Evolutionary conservation across 2,113 vertebrate genomes (phyloP).

Genomic region (Tupaia chinensis): DNA sequence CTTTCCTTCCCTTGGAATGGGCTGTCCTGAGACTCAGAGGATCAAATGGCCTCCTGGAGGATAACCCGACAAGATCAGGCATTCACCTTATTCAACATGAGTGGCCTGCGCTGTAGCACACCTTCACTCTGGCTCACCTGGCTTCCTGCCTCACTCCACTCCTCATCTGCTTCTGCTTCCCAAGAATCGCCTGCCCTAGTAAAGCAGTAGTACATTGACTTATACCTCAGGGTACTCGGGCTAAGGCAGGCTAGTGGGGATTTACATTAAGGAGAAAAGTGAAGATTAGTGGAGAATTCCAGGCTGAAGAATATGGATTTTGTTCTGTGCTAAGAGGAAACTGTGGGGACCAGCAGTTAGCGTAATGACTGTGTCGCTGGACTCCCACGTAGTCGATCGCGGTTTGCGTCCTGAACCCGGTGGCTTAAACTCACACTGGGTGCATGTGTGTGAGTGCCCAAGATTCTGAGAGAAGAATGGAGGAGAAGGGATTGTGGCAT

Average conservation of each 20-base stretch:
- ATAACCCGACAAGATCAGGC: neutral
- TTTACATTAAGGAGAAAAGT: neutral
- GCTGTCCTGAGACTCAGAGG: neutral
- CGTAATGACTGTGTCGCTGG: no score
- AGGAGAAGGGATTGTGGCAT: no score
- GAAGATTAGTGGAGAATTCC: neutral
- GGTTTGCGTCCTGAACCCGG: no score
- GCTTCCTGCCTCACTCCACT: neutral
- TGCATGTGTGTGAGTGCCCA: no score
- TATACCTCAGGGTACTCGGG: neutral
- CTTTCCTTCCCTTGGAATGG: rapidly evolving
- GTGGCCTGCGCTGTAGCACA: neutral
- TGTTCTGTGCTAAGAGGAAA: neutral
- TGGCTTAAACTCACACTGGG: no score
- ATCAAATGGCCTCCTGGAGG: neutral
- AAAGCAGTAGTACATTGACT: neutral
- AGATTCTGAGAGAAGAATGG: no score
- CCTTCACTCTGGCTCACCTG: neutral
- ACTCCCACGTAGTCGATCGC: no score
- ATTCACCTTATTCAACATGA: rapidly evolving
- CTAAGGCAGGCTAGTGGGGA: neutral
- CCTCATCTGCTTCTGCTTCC: neutral
- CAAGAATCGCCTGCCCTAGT: neutral
- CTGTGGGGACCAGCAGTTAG: neutral
- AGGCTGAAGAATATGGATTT: neutral